Percentiles rank a stretch among this genome's conserved stretches.
These are phyloP conservation scores for Azorinus chamasolen DNA, from an alignment of 2,888 invertebrate species.

Conservation along the genomic window DNA sequence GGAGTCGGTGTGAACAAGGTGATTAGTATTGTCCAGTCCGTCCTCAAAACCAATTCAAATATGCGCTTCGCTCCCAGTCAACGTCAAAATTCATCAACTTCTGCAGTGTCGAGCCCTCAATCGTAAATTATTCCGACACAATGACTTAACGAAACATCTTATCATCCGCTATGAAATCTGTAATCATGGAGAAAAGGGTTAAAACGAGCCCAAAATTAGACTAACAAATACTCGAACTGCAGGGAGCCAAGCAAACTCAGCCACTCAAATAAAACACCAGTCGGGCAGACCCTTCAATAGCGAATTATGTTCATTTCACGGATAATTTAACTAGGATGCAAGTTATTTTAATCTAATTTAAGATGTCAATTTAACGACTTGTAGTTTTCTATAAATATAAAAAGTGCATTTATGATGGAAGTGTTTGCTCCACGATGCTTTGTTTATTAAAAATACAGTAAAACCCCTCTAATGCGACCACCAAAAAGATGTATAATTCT, in stretches of 20 bases:
- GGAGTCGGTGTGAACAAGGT: conserved; percentile 53
- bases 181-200: conserved; percentile 46
- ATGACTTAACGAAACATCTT: conserved; percentile 51
- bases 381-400: too few relatives aligned
- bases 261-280: conserved; percentile 36
- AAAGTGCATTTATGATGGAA: too few relatives aligned
- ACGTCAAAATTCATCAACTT: conserved; percentile 48
- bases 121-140: conserved; percentile 58
- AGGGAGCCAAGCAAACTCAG: conserved; percentile 26
- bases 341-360: too few relatives aligned
- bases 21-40: conserved; percentile 49
- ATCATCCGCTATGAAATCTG: conserved; percentile 36
- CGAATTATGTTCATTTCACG: conserved; percentile 37
- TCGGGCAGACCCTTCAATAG: conserved; percentile 1
- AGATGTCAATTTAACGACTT: too few relatives aligned
- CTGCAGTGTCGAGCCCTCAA: conserved; percentile 20
- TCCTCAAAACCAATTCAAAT: conserved; percentile 33
- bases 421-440: too few relatives aligned
- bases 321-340: conserved; percentile 17
- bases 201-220: conserved; percentile 66
- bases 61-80: conserved; percentile 45
- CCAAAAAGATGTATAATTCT: too few relatives aligned
- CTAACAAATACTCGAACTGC: conserved; percentile 50
- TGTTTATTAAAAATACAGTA: too few relatives aligned
- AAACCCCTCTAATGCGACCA: too few relatives aligned